Evolutionary conservation across 1,140 invertebrate genomes (phyloP).

Genomic region (Notospermus geniculatus): DNA sequence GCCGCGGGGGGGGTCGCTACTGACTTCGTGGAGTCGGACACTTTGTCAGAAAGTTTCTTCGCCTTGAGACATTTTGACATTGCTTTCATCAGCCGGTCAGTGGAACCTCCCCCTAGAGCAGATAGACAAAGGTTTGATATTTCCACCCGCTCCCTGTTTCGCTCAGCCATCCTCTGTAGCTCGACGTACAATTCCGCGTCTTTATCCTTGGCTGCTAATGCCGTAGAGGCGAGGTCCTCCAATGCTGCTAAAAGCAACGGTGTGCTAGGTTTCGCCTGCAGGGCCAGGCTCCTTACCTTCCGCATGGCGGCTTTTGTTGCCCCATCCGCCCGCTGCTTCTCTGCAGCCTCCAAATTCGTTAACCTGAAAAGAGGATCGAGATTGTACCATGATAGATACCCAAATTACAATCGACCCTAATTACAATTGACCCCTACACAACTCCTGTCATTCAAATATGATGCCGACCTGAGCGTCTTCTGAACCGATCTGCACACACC

Average conservation of each 20-base stretch:
- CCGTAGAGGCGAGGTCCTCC: neutral
- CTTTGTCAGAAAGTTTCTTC: no score
- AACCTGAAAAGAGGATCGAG: no score
- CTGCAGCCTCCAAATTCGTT: no score
- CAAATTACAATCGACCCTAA: no score
- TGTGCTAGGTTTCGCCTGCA: neutral
- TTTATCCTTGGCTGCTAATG: neutral
- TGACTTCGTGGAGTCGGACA: neutral
- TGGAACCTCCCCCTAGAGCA: neutral
- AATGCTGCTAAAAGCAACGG: neutral
- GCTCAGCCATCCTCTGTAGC: neutral
- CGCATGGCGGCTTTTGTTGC: neutral
- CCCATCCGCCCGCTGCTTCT: no score
- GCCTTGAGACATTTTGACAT: constrained; percentile 1
- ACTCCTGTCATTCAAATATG: no score
- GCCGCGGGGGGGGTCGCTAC: neutral
- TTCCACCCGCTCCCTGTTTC: neutral
- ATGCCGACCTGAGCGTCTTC: no score
- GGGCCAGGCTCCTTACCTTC: neutral
- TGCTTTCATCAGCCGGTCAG: neutral
- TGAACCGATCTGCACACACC: no score
- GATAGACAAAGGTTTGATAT: neutral
- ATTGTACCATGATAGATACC: no score
- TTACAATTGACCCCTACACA: no score
- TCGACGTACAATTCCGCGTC: neutral